Percentiles rank a stretch among this genome's conserved stretches.
These are phyloP conservation scores for Ephialtes manifestator DNA, from an alignment of 2,888 invertebrate genomes.

Conservation along the genomic window DNA sequence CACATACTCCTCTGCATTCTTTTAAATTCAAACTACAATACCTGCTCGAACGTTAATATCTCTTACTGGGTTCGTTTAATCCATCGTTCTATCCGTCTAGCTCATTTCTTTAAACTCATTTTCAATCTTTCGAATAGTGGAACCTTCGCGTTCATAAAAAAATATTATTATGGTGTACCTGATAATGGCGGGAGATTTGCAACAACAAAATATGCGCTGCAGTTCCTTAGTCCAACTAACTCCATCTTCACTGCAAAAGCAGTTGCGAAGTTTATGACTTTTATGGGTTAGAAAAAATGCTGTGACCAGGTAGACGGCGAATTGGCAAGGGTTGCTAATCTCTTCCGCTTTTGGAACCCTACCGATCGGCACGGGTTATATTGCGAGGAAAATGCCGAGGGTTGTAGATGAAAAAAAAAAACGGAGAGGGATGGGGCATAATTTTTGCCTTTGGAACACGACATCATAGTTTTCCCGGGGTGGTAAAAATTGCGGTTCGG, in stretches of 20 bases:
- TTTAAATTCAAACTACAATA: too few relatives aligned
- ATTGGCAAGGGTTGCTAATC: conserved; percentile 53
- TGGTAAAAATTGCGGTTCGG: conserved; percentile 36
- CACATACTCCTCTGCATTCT: too few relatives aligned
- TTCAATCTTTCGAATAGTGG: too few relatives aligned
- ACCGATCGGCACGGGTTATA: conserved; percentile 25
- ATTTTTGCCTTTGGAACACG: conserved; percentile 18
- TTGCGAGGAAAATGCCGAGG: conserved; percentile 18
- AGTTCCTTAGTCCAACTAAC: not conserved
- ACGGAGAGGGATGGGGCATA: not conserved
- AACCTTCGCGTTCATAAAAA: not conserved
- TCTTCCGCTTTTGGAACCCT: not conserved
- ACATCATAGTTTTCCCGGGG: conserved; percentile 21
- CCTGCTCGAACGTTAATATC: too few relatives aligned
- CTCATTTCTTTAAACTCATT: not conserved
- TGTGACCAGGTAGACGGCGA: conserved; percentile 8
- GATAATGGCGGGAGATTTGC: not conserved
- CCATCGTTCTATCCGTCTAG: too few relatives aligned
- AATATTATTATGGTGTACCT: not conserved
- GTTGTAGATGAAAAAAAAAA: not conserved
- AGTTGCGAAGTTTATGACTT: conserved; percentile 48
- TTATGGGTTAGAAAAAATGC: conserved; percentile 43
- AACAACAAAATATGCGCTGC: not conserved
- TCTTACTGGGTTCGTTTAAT: too few relatives aligned
- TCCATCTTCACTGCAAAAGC: not conserved